These are phyloP conservation scores for Synergus japonicus DNA, from an alignment of 2,888 invertebrate species.

Conservation along the genomic window DNA sequence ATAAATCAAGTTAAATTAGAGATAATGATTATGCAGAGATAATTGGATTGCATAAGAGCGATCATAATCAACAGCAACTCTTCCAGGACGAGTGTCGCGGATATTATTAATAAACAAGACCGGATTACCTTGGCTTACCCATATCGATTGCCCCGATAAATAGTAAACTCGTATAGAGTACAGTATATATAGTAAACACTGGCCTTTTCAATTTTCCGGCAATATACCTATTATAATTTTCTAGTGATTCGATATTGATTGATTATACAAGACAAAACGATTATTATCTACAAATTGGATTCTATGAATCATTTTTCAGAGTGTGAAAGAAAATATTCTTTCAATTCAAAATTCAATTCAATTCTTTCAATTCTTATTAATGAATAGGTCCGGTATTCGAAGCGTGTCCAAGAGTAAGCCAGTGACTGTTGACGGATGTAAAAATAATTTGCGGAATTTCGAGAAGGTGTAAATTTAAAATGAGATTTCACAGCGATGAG, in stretches of 20 bases:
- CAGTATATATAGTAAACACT: background rate
- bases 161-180: constrained; percentile 34
- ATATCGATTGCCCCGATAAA: constrained; percentile 69
- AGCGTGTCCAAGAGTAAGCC: background rate
- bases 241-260: background rate
- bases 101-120: constrained; percentile 72
- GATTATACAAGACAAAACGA: no score
- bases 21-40: constrained; percentile 33
- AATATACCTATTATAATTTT: background rate
- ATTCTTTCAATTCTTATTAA: background rate
- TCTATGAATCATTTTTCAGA: no score
- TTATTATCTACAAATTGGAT: no score
- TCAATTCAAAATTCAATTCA: no score
- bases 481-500: constrained; percentile 56
- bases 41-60: constrained; percentile 70
- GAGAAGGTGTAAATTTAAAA: constrained; percentile 49
- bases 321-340: background rate
- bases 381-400: background rate
- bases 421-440: constrained; percentile 43
- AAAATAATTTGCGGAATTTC: constrained; percentile 57
- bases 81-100: constrained; percentile 92
- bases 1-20: constrained; percentile 36
- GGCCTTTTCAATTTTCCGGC: constrained; percentile 27
- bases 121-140: constrained; percentile 74
- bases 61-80: constrained; percentile 81